A percentile compares a stretch with the other conserved stretches of the same genome.
These are phyloP conservation scores for Sclerodermus sp. DNA, from an alignment of 2,888 invertebrate species.

Conservation along the genomic window DNA sequence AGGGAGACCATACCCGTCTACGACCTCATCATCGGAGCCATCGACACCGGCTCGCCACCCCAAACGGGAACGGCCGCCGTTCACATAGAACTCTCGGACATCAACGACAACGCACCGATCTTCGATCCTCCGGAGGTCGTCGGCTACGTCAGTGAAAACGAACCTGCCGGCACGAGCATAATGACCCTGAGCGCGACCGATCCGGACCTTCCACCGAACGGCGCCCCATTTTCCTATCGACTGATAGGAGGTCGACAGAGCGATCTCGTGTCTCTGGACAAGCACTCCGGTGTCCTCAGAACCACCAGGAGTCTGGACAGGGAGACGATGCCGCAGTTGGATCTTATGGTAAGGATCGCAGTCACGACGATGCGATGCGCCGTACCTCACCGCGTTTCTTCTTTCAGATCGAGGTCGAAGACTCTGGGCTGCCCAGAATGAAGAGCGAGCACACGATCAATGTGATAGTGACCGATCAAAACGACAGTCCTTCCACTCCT, in stretches of 20 bases:
- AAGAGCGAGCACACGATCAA: slow-evolving; percentile 77
- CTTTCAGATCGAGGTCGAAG: slow-evolving; percentile 75
- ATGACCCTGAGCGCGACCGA: slow-evolving; percentile 86
- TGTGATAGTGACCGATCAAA: slow-evolving; percentile 81
- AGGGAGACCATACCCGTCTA: slow-evolving; percentile 78
- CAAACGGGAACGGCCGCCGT: slow-evolving; percentile 90
- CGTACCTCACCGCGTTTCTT: neutral
- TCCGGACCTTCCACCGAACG: slow-evolving; percentile 87
- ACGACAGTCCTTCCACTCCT: slow-evolving; percentile 86
- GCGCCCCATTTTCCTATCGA: slow-evolving; percentile 84
- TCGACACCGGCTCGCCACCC: slow-evolving; percentile 85
- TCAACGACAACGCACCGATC: slow-evolving; percentile 91
- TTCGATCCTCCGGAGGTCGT: slow-evolving; percentile 73
- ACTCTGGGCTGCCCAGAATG: slow-evolving; percentile 83
- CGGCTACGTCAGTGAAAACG: slow-evolving; percentile 84
- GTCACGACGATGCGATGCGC: neutral
- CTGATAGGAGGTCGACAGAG: slow-evolving; percentile 79
- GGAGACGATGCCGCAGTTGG: slow-evolving; percentile 75
- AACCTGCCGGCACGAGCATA: slow-evolving; percentile 79
- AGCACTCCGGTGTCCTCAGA: slow-evolving; percentile 77
- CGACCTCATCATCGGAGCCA: slow-evolving; percentile 79
- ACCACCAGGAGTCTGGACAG: slow-evolving; percentile 81
- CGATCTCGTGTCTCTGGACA: slow-evolving; percentile 75
- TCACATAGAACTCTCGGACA: slow-evolving; percentile 76
- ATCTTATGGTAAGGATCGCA: slow-evolving; percentile 62